Evolutionary conservation across 2,888 invertebrate genomes (phyloP).

Genomic region (Cyaniris semiargus): DNA sequence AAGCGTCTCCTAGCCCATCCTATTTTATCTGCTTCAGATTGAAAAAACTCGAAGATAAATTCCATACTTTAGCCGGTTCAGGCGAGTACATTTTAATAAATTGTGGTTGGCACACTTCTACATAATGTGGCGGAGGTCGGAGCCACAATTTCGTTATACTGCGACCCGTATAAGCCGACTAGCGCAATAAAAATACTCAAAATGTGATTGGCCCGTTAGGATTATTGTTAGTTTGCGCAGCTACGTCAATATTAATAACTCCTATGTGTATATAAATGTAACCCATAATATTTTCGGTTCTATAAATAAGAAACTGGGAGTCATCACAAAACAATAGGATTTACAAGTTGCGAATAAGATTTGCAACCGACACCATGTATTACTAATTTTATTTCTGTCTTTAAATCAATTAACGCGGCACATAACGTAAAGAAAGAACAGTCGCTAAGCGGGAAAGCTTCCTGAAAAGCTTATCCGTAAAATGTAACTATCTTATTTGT

Average conservation of each 20-base stretch:
- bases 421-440: background rate
- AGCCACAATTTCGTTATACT: constrained; percentile 23
- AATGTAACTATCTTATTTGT: background rate
- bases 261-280: background rate
- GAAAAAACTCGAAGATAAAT: background rate
- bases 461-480: background rate
- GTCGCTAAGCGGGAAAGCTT: background rate
- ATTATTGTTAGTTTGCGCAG: constrained; percentile 29
- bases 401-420: too few species aligned
- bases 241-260: constrained; percentile 20
- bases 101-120: constrained; percentile 23
- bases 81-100: constrained; percentile 27
- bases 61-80: background rate
- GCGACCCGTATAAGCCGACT: constrained; percentile 28
- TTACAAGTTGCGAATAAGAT: background rate
- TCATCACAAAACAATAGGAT: background rate
- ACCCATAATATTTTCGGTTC: background rate
- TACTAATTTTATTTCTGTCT: background rate
- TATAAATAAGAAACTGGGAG: background rate
- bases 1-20: background rate
- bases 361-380: background rate
- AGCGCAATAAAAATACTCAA: constrained; percentile 29
- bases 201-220: constrained; percentile 26
- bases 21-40: background rate
- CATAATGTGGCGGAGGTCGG: constrained; percentile 17